Conservation (phyloP, 2,113 vertebrate genomes). For the Datnioides undecimradiatus region DNA sequence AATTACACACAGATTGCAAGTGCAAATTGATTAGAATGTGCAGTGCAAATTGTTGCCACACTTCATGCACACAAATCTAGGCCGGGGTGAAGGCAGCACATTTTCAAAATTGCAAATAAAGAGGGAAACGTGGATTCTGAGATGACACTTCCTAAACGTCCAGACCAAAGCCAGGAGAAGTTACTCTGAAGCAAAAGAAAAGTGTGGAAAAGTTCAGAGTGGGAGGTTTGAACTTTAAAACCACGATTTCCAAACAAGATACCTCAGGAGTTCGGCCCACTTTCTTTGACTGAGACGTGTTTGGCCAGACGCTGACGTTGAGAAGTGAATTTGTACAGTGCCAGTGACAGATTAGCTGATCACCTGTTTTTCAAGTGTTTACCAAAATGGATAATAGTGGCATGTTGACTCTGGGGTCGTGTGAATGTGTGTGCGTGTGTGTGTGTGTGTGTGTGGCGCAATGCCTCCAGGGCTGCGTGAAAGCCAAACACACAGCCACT, state of each 20-base stretch:
- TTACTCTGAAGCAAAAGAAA: neutral
- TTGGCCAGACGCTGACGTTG: neutral
- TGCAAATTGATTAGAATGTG: conserved; percentile 26
- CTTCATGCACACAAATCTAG: conserved; percentile 9
- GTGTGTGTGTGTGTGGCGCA: neutral
- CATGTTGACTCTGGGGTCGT: neutral
- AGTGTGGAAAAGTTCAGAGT: neutral
- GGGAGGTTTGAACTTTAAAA: neutral
- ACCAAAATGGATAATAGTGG: conserved; percentile 14
- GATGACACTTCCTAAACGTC: neutral
- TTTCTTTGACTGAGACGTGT: neutral
- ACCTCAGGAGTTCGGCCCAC: neutral
- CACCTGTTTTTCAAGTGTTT: conserved; percentile 47
- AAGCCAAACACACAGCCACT: conserved; percentile 39
- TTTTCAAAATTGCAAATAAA: conserved; percentile 4
- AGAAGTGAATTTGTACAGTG: conserved; percentile 11
- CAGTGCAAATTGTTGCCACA: conserved; percentile 27
- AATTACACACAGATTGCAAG: conserved; percentile 32
- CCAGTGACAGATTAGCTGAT: neutral
- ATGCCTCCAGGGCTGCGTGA: neutral
- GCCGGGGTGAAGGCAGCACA: neutral
- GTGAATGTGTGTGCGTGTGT: neutral
- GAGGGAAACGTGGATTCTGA: neutral
- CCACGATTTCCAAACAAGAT: neutral
- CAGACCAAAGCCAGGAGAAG: neutral